Percentiles rank a stretch among this genome's conserved stretches.
These are phyloP conservation scores for Passerina amoena DNA, from an alignment of 2,113 vertebrate genomes.

Conservation along the genomic window DNA sequence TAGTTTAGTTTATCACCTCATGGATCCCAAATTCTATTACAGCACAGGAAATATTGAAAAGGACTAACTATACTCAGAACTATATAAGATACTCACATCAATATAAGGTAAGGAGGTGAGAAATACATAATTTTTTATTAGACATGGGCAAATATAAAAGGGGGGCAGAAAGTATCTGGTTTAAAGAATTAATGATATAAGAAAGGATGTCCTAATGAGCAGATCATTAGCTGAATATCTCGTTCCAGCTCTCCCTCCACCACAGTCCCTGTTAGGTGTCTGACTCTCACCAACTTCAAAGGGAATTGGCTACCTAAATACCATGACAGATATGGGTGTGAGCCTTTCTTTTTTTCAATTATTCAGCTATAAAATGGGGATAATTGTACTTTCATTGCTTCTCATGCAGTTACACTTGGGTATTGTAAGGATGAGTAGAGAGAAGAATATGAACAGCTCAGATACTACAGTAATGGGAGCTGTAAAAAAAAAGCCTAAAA, in stretches of 20 bases:
- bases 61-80: not conserved
- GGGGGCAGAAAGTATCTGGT: not conserved
- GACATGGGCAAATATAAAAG: not conserved
- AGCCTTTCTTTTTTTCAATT: not conserved
- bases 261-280: not conserved
- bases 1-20: not conserved
- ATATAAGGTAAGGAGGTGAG: not conserved
- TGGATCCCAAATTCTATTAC: not conserved
- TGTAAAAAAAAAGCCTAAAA: not conserved
- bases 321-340: not conserved
- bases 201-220: not conserved
- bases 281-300: not conserved
- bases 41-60: not conserved
- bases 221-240: not conserved
- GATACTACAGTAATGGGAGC: not conserved
- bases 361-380: not conserved
- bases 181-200: not conserved
- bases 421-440: not conserved
- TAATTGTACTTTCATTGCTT: not conserved
- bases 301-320: not conserved
- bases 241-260: not conserved
- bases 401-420: not conserved
- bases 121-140: not conserved
- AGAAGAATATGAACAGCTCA: not conserved
- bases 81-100: not conserved